Evolutionary conservation across 2,113 vertebrate species (phyloP).

Genomic region (Podarcis raffonei): DNA sequence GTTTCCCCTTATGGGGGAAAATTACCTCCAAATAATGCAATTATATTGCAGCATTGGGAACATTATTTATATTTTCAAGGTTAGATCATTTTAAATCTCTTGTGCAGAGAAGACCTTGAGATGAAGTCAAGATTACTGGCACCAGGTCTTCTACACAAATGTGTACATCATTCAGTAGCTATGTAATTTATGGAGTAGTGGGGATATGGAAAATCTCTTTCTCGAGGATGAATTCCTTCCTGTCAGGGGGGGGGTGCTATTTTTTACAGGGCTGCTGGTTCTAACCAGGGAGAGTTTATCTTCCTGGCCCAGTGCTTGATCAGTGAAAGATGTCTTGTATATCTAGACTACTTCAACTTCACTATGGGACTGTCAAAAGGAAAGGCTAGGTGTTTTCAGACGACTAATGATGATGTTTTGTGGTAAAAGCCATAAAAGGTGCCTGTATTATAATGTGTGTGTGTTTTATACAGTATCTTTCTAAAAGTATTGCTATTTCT

Average conservation of each 20-base stretch:
- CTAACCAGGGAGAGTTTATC: neutral
- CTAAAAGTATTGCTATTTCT: neutral
- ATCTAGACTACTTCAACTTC: neutral
- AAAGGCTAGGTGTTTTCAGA: neutral
- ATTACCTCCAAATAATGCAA: slow-evolving; percentile 23
- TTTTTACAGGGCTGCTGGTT: slow-evolving; percentile 23
- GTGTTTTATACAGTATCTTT: neutral
- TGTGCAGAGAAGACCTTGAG: neutral
- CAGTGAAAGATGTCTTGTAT: slow-evolving; percentile 24
- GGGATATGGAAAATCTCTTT: slow-evolving; percentile 16
- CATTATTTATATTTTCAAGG: slow-evolving; percentile 35
- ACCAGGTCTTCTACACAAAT: slow-evolving; percentile 17
- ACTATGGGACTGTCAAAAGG: neutral
- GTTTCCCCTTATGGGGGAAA: neutral
- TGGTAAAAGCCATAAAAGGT: neutral
- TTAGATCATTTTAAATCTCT: slow-evolving; percentile 19
- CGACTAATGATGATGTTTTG: neutral
- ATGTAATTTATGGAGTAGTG: slow-evolving; percentile 3
- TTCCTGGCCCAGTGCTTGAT: slow-evolving; percentile 4
- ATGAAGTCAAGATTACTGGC: slow-evolving; percentile 21
- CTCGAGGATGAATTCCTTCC: slow-evolving; percentile 26
- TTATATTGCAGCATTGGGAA: slow-evolving; percentile 22
- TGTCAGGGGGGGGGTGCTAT: slow-evolving; percentile 1
- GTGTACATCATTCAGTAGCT: slow-evolving; percentile 6
- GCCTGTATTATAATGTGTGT: neutral